Evolutionary conservation across 2,888 invertebrate genomes (phyloP).

Genomic region (Osmoderma eremita): DNA sequence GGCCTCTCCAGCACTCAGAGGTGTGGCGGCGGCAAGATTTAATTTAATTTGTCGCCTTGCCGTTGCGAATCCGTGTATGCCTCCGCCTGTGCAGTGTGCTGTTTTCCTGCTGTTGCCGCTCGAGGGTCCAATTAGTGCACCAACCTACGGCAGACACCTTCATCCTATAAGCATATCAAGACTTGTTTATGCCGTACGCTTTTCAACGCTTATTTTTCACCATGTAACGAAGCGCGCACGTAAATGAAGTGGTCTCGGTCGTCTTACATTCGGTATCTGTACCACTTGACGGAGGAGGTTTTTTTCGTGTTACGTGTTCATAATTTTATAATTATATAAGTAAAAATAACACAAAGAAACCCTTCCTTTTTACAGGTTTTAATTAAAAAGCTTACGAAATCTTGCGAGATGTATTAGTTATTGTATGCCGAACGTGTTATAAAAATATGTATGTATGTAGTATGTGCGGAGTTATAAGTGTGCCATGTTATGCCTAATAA

Average conservation of each 20-base stretch:
- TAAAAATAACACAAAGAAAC: slow-evolving; percentile 15
- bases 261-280: slow-evolving; percentile 35
- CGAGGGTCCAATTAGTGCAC: slow-evolving; percentile 55
- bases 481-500: too few relatives aligned
- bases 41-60: slow-evolving; percentile 57
- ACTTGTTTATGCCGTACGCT: slow-evolving; percentile 43
- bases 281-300: slow-evolving; percentile 17
- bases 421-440: background rate
- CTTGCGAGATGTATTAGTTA: slow-evolving; percentile 9
- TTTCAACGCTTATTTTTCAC: slow-evolving; percentile 44
- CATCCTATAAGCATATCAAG: slow-evolving; percentile 41
- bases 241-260: slow-evolving; percentile 43
- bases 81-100: slow-evolving; percentile 41
- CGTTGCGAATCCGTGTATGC: slow-evolving; percentile 36
- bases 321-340: slow-evolving; percentile 31
- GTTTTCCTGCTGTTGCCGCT: slow-evolving; percentile 45
- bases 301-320: slow-evolving; percentile 23
- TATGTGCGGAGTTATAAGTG: too few relatives aligned
- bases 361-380: slow-evolving; percentile 10
- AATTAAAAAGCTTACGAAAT: slow-evolving; percentile 23
- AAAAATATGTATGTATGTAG: too few relatives aligned
- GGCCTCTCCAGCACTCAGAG: slow-evolving; percentile 48
- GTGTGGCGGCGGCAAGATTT: slow-evolving; percentile 56
- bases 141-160: slow-evolving; percentile 51
- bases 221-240: slow-evolving; percentile 43